Percentiles rank a stretch among this genome's conserved stretches.
These are phyloP conservation scores for Agrypnia vestita DNA, from an alignment of 1,140 invertebrate genomes.

Conservation along the genomic window DNA sequence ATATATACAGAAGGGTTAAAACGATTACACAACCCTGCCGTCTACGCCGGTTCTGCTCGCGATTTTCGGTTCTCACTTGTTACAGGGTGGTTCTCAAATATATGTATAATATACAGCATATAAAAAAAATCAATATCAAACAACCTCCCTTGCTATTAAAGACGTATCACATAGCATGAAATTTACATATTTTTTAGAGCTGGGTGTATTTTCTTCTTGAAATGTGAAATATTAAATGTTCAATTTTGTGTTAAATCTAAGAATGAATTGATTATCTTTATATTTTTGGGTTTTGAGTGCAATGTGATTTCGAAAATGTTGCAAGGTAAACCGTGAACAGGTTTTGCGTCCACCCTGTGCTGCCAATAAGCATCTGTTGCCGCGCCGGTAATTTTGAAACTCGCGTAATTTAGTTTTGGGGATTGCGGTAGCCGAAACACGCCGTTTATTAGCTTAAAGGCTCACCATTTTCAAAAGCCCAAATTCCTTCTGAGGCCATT, in stretches of 20 bases:
- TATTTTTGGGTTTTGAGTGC: no score
- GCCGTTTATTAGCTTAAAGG: constrained; percentile 39
- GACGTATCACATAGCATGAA: no score
- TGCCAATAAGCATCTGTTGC: constrained; percentile 42
- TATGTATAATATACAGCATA: background rate
- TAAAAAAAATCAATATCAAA: no score
- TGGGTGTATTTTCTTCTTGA: background rate
- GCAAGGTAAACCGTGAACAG: background rate
- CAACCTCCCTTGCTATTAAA: no score
- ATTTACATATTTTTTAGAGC: no score
- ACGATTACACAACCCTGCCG: constrained; percentile 1
- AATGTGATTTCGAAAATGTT: no score
- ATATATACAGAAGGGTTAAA: background rate
- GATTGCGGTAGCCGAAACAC: constrained; percentile 21
- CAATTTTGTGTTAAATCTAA: no score
- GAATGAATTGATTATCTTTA: background rate
- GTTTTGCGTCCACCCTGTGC: background rate
- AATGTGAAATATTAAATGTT: background rate
- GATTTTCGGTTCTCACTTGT: background rate
- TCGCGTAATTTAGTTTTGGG: constrained; percentile 25
- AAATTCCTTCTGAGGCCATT: background rate
- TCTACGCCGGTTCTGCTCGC: background rate
- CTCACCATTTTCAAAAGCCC: constrained; percentile 26
- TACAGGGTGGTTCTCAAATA: background rate
- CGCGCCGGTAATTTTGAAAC: constrained; percentile 26